Conservation (phyloP, 1,140 invertebrate genomes). For the Myzus persicae region DNA sequence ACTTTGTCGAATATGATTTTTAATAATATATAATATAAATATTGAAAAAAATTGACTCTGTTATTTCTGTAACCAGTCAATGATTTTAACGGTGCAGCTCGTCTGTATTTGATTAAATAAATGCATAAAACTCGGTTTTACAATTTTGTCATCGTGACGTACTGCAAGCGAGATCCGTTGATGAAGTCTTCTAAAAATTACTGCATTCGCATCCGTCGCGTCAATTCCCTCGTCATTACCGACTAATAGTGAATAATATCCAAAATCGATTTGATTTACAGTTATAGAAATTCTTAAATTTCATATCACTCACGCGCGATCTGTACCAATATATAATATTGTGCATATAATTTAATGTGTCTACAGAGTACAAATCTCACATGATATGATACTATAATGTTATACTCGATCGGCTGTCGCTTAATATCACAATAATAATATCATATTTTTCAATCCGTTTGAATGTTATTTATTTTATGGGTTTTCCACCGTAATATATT, state of each 20-base stretch:
- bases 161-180: neutral
- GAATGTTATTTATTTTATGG: conserved; percentile 50
- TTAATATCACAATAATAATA: neutral
- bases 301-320: neutral
- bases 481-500: neutral
- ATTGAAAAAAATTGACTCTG: neutral
- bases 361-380: no score
- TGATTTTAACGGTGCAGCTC: neutral
- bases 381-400: neutral
- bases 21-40: neutral
- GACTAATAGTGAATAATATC: neutral
- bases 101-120: neutral
- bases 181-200: neutral
- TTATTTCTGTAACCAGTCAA: neutral
- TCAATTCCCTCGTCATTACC: neutral
- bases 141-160: neutral
- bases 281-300: neutral
- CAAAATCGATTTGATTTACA: neutral
- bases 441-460: neutral
- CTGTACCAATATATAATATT: no score
- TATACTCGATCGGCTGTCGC: neutral
- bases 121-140: no score
- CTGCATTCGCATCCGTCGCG: neutral
- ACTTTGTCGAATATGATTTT: no score
- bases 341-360: no score